These are phyloP conservation scores for Cremastinae sp. DNA, from an alignment of 2,888 invertebrate species.

Conservation along the genomic window DNA sequence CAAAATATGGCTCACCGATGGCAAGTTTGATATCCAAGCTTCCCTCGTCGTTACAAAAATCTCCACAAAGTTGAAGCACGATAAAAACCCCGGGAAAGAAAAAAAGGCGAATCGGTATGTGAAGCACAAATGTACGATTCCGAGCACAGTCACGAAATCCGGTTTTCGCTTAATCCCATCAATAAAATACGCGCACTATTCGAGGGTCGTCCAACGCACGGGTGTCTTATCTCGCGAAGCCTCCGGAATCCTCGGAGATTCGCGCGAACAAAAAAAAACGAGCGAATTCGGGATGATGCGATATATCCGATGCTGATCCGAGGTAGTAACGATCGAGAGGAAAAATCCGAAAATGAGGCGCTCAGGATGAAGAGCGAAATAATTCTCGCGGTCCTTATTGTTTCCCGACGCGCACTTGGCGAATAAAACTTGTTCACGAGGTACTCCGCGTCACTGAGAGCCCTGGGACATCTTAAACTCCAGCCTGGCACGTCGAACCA, in stretches of 20 bases:
- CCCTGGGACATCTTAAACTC: no score
- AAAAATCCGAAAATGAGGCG: no score
- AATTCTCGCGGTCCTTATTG: no score
- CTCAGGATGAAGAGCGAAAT: no score
- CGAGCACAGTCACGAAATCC: slow-evolving; percentile 47
- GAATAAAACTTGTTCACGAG: no score
- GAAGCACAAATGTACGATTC: slow-evolving; percentile 46
- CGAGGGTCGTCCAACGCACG: slow-evolving; percentile 19
- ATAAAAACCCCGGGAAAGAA: slow-evolving; percentile 13
- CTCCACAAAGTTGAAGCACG: slow-evolving; percentile 54
- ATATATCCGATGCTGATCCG: no score
- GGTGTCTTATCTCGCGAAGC: slow-evolving; percentile 38
- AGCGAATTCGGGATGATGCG: neutral
- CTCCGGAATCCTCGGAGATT: slow-evolving; percentile 13
- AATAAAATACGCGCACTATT: slow-evolving; percentile 39
- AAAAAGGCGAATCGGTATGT: slow-evolving; percentile 34
- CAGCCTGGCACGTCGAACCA: no score
- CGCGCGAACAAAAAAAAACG: neutral
- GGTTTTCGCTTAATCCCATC: neutral
- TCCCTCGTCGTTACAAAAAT: slow-evolving; percentile 46
- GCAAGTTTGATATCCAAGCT: slow-evolving; percentile 57
- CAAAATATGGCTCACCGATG: slow-evolving; percentile 47
- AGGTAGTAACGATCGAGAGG: neutral
- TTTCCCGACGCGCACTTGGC: no score
- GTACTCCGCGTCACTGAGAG: no score